Evolutionary conservation across 1,140 invertebrate species (phyloP).

Genomic region (Trypoxylus dichotomus): DNA sequence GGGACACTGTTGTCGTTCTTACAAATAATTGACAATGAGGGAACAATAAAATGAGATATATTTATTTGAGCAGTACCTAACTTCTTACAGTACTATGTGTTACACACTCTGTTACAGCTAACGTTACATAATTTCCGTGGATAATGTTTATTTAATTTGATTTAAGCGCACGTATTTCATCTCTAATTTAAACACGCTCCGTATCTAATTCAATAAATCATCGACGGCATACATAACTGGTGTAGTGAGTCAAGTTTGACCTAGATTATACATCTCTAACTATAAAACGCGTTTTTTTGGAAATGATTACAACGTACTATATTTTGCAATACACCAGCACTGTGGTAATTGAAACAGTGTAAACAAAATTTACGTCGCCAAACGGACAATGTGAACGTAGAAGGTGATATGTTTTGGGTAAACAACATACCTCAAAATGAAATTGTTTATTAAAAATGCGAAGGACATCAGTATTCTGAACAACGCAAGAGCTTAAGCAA

Average conservation of each 20-base stretch:
- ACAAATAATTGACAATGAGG: background rate
- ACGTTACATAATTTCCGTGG: background rate
- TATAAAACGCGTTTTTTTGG: background rate
- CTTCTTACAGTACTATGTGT: background rate
- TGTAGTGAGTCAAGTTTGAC: conserved; percentile 11
- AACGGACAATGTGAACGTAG: no score
- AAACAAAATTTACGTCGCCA: background rate
- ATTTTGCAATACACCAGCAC: background rate
- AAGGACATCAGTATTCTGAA: no score
- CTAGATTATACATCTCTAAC: background rate
- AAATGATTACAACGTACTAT: background rate
- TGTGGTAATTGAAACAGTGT: background rate
- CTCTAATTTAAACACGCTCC: conserved; percentile 14
- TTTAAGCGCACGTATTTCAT: conserved; percentile 14
- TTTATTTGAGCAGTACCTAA: background rate
- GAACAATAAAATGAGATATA: background rate
- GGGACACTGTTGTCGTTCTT: background rate
- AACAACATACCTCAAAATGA: no score
- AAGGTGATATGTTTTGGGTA: no score
- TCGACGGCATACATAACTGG: background rate
- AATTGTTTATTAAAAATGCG: no score
- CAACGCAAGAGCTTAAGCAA: no score
- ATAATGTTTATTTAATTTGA: conserved; percentile 10
- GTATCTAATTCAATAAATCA: conserved; percentile 25
- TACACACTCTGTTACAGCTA: background rate